Base-by-base conservation (phyloP, 92 coral and sea anemone species). In the Bergia puertoricense region DNA sequence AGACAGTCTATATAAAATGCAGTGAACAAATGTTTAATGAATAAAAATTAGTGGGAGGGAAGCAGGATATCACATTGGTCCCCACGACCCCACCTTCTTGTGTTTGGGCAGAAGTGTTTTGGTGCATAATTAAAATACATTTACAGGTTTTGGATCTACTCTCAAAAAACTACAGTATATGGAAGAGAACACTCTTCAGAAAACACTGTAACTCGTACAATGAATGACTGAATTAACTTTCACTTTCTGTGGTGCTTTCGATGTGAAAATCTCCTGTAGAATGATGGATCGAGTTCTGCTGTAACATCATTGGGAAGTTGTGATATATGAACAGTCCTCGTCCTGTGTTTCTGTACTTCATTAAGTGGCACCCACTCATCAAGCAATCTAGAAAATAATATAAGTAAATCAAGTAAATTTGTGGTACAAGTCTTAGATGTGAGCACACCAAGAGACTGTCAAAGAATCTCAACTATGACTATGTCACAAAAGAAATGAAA, bases 221-320 rank as follows among this genome's bases (percentile, higher is more conserved):
- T 80, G 50, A 80, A 59, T 7, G n/a, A 13, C n/a, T 80, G 37
- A 23, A 39, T 23, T 10, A 48, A 48, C 22, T 81, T 14, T 90
- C 84, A 97, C 91, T 97, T 97, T 81, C 99, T 93, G 84, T 88
- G 96, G 80, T 92, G 92, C 79, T 91, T 95, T 77, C 98, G 87
- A 81, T 93, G 94, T 38, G 97, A 94, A 43, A 95, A 82, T 57
- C 97, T 90, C 81, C 99, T 92, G 89, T 97, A 97, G 85, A 97
- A 97, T 37, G 99, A 95, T 77, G 99, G 98, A 85, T 97, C 98
- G 76, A 97, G 91, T 54, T 97, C 98, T 43, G 99, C 97, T 56
- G 91, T 91, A 59, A 95, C 94, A 84, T 97, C 93, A 71, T 95
- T 97, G 2, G 99, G 98, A 56, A 97, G 93, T 73, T 93, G 88